These are phyloP conservation scores for Poliocrania exsul DNA, from an alignment of 2,797 vertebrate species.

Conservation along the genomic window DNA sequence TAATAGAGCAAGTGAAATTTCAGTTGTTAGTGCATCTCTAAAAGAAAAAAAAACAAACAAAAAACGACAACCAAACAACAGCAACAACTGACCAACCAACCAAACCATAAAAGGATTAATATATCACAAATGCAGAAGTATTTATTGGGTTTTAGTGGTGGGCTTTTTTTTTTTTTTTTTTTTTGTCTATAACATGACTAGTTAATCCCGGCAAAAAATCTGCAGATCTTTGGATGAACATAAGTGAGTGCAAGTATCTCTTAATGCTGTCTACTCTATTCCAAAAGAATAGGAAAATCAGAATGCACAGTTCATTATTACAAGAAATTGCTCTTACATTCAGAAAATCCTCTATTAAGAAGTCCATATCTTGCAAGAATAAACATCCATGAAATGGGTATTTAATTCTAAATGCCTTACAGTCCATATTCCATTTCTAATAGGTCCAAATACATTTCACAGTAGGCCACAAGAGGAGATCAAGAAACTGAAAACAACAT, in stretches of 20 bases:
- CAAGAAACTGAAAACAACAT: neutral
- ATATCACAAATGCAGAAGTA: neutral
- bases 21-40: neutral
- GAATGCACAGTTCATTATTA: neutral
- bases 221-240: neutral
- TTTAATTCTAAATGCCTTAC: neutral
- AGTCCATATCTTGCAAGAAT: neutral
- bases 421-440: neutral
- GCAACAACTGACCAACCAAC: no score
- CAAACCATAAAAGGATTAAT: neutral
- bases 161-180: neutral
- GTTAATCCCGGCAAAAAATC: neutral
- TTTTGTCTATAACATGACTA: neutral
- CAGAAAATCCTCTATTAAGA: neutral
- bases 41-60: neutral
- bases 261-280: neutral
- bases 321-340: neutral
- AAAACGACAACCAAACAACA: neutral
- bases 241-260: neutral
- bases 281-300: neutral
- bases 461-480: neutral
- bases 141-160: neutral
- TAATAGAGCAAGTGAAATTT: neutral
- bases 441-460: neutral
- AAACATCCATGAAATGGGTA: neutral